Conservation (phyloP, 2,888 invertebrate species). For the Microdon myrmicae region DNA sequence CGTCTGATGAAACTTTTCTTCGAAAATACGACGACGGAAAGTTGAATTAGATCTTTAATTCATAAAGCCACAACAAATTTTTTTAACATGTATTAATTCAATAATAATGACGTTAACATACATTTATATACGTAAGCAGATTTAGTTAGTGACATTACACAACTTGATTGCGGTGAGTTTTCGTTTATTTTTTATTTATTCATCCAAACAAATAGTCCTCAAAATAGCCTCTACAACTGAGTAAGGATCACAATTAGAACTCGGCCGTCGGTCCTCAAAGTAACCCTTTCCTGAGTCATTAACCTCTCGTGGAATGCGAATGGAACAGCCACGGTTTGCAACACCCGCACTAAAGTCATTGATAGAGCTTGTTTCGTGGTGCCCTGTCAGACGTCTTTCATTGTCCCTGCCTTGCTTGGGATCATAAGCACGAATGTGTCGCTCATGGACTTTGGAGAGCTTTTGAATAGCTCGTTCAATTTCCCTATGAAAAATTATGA, state of each 20-base stretch:
- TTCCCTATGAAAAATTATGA: slow-evolving; percentile 71
- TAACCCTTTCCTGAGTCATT: slow-evolving; percentile 95
- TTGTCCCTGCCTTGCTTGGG: slow-evolving; percentile 97
- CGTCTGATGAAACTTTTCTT: too few species aligned
- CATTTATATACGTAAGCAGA: too few species aligned
- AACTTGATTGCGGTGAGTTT: too few species aligned
- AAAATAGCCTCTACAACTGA: slow-evolving; percentile 85
- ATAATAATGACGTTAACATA: too few species aligned
- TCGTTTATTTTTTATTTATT: too few species aligned
- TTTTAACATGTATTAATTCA: too few species aligned
- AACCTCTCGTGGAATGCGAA: slow-evolving; percentile 91
- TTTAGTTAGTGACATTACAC: too few species aligned
- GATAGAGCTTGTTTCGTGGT: slow-evolving; percentile 96
- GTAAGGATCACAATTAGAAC: slow-evolving; percentile 94
- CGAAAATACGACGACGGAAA: too few species aligned
- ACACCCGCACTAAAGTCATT: slow-evolving; percentile 93
- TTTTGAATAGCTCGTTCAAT: slow-evolving; percentile 97
- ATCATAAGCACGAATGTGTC: slow-evolving; percentile 96
- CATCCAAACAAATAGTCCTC: slow-evolving; percentile 83
- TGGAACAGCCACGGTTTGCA: slow-evolving; percentile 93
- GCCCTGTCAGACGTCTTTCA: slow-evolving; percentile 92
- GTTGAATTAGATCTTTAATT: too few species aligned
- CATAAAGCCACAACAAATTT: too few species aligned
- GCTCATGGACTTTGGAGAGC: slow-evolving; percentile 88
- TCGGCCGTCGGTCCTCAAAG: slow-evolving; percentile 92